A percentile compares a stretch with the other conserved stretches of the same genome.
Evolutionary conservation across 1,140 invertebrate species (phyloP).

Genomic region (Laupala kohalensis): DNA sequence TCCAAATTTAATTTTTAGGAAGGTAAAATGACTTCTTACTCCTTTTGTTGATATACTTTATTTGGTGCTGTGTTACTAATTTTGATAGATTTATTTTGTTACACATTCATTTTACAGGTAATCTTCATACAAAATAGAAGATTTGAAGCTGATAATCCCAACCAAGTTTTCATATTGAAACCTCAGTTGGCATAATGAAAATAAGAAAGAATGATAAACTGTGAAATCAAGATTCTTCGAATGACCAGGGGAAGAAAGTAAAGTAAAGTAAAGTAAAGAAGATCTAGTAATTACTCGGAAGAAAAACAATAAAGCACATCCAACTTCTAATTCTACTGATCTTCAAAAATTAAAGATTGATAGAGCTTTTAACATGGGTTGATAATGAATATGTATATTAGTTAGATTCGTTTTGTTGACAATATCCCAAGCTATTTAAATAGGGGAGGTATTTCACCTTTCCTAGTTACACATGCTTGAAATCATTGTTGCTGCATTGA

Average conservation of each 20-base stretch:
- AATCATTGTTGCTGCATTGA: background rate
- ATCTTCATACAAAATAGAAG: background rate
- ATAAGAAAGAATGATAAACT: background rate
- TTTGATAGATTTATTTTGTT: too few relatives aligned
- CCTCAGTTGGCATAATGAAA: background rate
- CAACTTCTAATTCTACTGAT: background rate
- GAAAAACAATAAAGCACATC: background rate
- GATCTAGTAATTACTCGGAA: background rate
- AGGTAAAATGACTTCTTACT: too few relatives aligned
- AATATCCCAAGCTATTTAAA: background rate
- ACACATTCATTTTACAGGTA: background rate
- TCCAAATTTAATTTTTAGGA: too few relatives aligned
- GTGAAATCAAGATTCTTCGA: background rate
- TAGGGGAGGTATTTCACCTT: background rate
- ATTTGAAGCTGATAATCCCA: background rate
- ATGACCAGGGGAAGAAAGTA: background rate
- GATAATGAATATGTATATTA: background rate
- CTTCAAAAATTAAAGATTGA: background rate
- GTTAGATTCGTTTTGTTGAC: constrained; percentile 1
- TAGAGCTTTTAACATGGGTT: background rate
- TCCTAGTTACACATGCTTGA: background rate
- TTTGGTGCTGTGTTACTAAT: too few relatives aligned
- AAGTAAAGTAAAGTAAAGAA: background rate
- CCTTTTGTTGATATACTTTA: too few relatives aligned
- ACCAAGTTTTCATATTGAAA: background rate